Evolutionary conservation across 2,797 vertebrate species (phyloP).

Genomic region (Strix occidentalis): DNA sequence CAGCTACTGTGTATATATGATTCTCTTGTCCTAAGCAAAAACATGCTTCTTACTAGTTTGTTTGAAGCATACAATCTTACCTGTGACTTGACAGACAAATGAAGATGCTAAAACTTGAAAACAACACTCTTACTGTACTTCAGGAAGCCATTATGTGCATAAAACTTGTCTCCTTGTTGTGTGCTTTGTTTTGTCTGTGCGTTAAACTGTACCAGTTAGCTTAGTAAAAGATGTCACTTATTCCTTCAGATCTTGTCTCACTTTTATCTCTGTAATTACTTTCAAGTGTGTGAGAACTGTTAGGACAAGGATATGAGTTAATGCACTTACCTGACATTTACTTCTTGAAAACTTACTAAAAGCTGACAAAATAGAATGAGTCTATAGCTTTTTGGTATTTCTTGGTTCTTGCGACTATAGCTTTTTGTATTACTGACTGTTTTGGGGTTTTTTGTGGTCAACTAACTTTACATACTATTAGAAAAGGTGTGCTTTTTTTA

Average conservation of each 20-base stretch:
- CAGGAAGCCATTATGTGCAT: not conserved
- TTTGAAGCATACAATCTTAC: not conserved
- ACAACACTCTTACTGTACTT: not conserved
- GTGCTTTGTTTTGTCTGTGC: not conserved
- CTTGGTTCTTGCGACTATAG: not conserved
- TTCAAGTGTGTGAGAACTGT: not conserved
- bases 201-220: conserved; percentile 1
- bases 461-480: not conserved
- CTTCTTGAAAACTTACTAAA: not conserved
- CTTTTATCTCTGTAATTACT: not conserved
- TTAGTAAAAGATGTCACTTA: conserved; percentile 3
- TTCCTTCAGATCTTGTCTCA: not conserved
- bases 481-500: not conserved
- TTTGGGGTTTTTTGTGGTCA: not conserved
- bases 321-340: not conserved
- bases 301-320: not conserved
- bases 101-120: not conserved
- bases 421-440: not conserved
- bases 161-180: not conserved
- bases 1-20: not conserved
- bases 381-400: not conserved
- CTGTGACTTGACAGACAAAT: not conserved
- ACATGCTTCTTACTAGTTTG: not conserved
- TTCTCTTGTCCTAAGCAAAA: not conserved
- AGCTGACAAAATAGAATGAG: not conserved